A percentile compares a stretch with the other conserved stretches of the same genome.
These are phyloP conservation scores for Apodemus sylvaticus DNA, from an alignment of 2,113 vertebrate species.

Conservation along the genomic window DNA sequence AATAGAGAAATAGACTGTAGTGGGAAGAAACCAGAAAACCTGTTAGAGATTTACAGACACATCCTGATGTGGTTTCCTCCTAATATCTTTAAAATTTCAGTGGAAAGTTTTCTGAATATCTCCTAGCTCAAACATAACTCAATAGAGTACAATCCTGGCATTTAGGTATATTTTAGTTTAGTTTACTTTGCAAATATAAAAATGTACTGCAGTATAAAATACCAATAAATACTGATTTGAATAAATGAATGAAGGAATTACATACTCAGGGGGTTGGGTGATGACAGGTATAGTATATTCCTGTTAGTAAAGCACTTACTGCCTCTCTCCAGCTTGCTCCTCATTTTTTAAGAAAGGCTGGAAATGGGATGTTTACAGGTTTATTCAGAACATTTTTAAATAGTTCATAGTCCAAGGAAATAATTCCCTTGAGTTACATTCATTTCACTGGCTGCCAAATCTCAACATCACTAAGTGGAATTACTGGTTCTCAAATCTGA, in stretches of 20 bases:
- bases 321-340: neutral
- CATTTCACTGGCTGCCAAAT: neutral
- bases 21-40: neutral
- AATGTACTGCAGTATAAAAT: neutral
- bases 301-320: neutral
- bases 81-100: too few species aligned
- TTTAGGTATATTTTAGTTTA: neutral
- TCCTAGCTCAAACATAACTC: neutral
- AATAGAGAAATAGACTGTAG: neutral
- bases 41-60: neutral
- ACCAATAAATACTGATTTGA: neutral
- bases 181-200: neutral
- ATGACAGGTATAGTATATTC: neutral
- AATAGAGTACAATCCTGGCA: neutral
- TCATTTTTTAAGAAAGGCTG: neutral
- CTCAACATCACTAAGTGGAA: neutral
- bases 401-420: neutral
- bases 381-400: neutral
- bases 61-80: fast-evolving
- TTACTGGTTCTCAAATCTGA: neutral
- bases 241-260: neutral
- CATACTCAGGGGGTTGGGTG: neutral
- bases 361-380: neutral
- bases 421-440: neutral
- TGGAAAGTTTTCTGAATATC: neutral